Evolutionary conservation across 2,888 invertebrate species (phyloP), one percentile per base, ranked within the genome.

Genomic region (Euclidia mi): DNA sequence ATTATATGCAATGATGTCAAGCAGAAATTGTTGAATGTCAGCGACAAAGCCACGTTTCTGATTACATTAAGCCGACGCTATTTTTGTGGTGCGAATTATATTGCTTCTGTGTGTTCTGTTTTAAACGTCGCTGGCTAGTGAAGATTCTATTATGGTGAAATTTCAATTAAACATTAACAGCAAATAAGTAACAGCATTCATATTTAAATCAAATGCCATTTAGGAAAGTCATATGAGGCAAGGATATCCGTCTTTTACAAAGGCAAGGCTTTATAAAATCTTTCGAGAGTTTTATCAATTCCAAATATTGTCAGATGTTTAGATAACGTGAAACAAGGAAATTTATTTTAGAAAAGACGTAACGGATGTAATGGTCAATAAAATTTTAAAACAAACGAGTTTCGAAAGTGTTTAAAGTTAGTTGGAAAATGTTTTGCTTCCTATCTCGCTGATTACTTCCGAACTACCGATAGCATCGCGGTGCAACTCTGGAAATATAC

Each of bases 361-460:
- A 15, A 18, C 28, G 32, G 43, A 38, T 42, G 34, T 42, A 35
- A 32, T 35, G 44, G 35, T 32, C 47, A 46, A 62, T 63, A 63
- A 66, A 53, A 63, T 64, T 56, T 65, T 46, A 29, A 28, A 60
- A 61, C 53, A 45, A 69, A 72, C 32, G 44, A 60, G 40, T 50
- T 59, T 45, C 32, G 9, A 56, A 48, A 72, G 71, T 69, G 75
- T 81, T 76, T 68, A 76, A 74, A 79, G 77, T 68, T 72, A 78
- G 66, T 81, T 81, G 59, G 74, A 70, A 75, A 81, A 81, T 82
- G 81, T 87, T 87, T 81, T 80, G 79, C 81, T 77, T 78, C 77
- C 70, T 71, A 68, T 71, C 78, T 76, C 74, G 71, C 78, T 88
- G 87, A 89, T 90, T 87, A 87, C 87, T 89, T 88, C 64, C 45